Evolutionary conservation across 1,140 invertebrate species (phyloP).

Genomic region (Calephelis virginiensis): DNA sequence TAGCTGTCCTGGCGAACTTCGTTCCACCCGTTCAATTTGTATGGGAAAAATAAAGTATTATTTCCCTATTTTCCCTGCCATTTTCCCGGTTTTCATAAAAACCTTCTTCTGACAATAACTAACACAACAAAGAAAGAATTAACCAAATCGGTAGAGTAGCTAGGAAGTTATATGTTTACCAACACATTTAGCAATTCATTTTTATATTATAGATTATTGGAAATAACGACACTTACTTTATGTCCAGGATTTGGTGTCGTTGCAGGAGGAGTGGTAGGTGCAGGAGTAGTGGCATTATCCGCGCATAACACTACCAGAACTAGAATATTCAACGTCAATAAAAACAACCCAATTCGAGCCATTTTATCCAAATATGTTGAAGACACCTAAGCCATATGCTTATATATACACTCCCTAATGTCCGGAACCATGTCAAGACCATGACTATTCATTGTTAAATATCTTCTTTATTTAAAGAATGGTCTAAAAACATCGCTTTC

Average conservation of each 20-base stretch:
- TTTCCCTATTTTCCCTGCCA: no score
- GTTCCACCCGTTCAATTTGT: no score
- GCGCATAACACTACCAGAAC: constrained; percentile 26
- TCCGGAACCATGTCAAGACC: constrained; percentile 28
- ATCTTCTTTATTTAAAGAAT: not conserved
- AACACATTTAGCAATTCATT: no score
- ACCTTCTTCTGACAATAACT: no score
- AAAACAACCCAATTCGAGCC: constrained; percentile 29
- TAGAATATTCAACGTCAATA: constrained; percentile 26
- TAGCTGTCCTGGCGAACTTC: no score
- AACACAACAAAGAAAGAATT: no score
- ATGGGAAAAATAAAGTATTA: no score
- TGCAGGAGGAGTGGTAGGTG: not conserved
- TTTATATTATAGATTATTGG: no score
- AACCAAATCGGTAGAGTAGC: no score
- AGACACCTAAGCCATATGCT: constrained; percentile 22
- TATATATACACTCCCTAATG: constrained; percentile 47
- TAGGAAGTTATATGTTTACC: no score
- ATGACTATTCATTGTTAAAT: constrained; percentile 4
- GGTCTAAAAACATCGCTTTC: no score
- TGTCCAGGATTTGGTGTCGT: constrained; percentile 20
- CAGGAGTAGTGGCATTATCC: constrained; percentile 29
- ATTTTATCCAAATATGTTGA: constrained; percentile 26
- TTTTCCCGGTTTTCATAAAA: no score
- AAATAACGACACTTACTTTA: not conserved